These are phyloP conservation scores for Dryas iulia DNA, from an alignment of 1,140 invertebrate genomes.

Conservation along the genomic window DNA sequence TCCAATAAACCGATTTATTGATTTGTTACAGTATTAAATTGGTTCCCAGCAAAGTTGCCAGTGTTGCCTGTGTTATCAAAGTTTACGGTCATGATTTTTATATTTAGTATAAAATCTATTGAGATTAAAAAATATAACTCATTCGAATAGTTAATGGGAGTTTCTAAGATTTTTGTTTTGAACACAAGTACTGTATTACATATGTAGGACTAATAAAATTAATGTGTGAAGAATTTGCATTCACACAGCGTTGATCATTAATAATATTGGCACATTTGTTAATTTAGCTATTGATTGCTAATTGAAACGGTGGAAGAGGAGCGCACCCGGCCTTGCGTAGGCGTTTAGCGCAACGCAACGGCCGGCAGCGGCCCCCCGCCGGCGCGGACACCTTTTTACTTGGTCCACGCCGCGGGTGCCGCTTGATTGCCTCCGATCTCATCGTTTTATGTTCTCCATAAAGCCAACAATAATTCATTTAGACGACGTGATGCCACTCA, in stretches of 20 bases:
- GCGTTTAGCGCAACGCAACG: constrained; percentile 59
- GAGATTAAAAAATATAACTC: neutral
- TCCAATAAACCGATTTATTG: constrained; percentile 79
- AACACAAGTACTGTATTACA: neutral
- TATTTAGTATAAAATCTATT: constrained; percentile 5
- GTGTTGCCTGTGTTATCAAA: constrained; percentile 50
- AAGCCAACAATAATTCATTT: constrained; percentile 80
- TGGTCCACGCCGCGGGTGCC: constrained; percentile 68
- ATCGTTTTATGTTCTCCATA: constrained; percentile 77
- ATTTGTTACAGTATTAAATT: constrained; percentile 79
- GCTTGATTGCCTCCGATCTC: constrained; percentile 77
- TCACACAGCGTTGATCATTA: constrained; percentile 17
- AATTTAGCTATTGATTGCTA: constrained; percentile 65
- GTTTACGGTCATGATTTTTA: constrained; percentile 12
- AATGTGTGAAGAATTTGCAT: constrained; percentile 16
- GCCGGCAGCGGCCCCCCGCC: constrained; percentile 57
- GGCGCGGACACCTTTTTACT: constrained; percentile 73
- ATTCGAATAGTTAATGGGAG: neutral
- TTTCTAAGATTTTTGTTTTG: neutral
- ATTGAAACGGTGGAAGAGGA: constrained; percentile 71
- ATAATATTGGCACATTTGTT: constrained; percentile 52
- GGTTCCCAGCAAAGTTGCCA: constrained; percentile 60
- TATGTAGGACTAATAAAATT: neutral
- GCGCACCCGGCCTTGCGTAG: constrained; percentile 45
- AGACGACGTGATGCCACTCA: constrained; percentile 78